Conservation (phyloP, 2,888 invertebrate genomes). For the Callosobruchus maculatus region DNA sequence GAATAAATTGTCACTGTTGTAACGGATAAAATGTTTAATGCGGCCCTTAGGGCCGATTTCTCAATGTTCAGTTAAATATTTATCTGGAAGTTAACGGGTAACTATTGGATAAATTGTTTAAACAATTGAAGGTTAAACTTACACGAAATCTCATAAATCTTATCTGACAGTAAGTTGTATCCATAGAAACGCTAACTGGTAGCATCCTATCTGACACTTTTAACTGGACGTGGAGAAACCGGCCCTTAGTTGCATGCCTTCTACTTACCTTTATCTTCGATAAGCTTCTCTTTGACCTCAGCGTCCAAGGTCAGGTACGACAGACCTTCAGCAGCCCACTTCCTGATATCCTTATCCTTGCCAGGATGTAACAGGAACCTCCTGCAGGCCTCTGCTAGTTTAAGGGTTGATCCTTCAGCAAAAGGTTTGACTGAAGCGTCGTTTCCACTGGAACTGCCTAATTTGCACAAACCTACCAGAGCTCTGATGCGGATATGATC, state of each 20-base stretch:
- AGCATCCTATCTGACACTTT: too few relatives aligned
- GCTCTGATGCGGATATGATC: slow-evolving; percentile 84
- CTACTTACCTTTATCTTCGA: slow-evolving; percentile 64
- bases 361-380: slow-evolving; percentile 75
- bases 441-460: slow-evolving; percentile 89
- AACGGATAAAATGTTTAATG: too few relatives aligned
- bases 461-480: slow-evolving; percentile 90
- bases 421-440: slow-evolving; percentile 94
- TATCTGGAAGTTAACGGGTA: too few relatives aligned
- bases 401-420: slow-evolving; percentile 90
- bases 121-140: too few relatives aligned
- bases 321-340: slow-evolving; percentile 96
- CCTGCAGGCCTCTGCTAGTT: slow-evolving; percentile 90
- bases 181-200: too few relatives aligned
- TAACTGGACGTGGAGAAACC: too few relatives aligned
- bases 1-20: too few relatives aligned
- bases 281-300: slow-evolving; percentile 94
- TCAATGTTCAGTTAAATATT: too few relatives aligned
- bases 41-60: too few relatives aligned
- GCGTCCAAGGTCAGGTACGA: slow-evolving; percentile 96
- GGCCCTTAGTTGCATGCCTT: neutral
- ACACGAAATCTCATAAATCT: too few relatives aligned
- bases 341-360: slow-evolving; percentile 76
- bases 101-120: too few relatives aligned
- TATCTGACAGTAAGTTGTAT: too few relatives aligned